Percentiles rank a stretch among this genome's conserved stretches.
Evolutionary conservation across 2,888 invertebrate genomes (phyloP).

Genomic region (Scotopteryx bipunctaria): DNA sequence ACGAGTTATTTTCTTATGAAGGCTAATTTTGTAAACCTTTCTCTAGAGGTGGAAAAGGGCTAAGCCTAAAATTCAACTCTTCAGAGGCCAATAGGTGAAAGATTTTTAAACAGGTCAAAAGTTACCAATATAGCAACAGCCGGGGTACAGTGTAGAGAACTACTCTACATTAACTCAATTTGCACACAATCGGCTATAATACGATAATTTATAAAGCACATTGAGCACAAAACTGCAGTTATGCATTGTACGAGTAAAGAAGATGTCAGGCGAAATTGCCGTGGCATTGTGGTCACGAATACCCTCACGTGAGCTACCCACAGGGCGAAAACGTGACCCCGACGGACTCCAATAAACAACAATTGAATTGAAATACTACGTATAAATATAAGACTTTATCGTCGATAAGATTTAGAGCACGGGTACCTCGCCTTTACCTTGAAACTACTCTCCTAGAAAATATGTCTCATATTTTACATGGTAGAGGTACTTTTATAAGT

Average conservation of each 20-base stretch:
- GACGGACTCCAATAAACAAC: slow-evolving; percentile 10
- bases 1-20: neutral
- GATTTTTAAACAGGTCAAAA: too few species aligned
- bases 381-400: neutral
- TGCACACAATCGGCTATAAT: slow-evolving; percentile 18
- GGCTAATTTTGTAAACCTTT: too few species aligned
- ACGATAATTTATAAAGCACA: slow-evolving; percentile 10
- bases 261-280: slow-evolving; percentile 16
- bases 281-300: slow-evolving; percentile 20
- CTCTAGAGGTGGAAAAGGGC: too few species aligned
- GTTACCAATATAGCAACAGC: too few species aligned
- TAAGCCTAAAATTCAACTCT: too few species aligned
- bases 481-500: too few species aligned
- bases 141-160: too few species aligned
- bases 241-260: slow-evolving; percentile 22
- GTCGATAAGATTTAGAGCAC: neutral
- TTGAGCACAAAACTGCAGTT: slow-evolving; percentile 18
- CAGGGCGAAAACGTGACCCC: slow-evolving; percentile 12
- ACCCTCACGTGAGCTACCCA: slow-evolving; percentile 14
- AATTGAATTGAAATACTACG: neutral
- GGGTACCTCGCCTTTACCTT: too few species aligned
- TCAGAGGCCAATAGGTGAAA: too few species aligned
- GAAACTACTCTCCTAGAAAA: too few species aligned
- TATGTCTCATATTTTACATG: too few species aligned
- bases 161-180: slow-evolving; percentile 6